Evolutionary conservation across 2,888 invertebrate species (phyloP).

Genomic region (Scaptomyza parva): DNA sequence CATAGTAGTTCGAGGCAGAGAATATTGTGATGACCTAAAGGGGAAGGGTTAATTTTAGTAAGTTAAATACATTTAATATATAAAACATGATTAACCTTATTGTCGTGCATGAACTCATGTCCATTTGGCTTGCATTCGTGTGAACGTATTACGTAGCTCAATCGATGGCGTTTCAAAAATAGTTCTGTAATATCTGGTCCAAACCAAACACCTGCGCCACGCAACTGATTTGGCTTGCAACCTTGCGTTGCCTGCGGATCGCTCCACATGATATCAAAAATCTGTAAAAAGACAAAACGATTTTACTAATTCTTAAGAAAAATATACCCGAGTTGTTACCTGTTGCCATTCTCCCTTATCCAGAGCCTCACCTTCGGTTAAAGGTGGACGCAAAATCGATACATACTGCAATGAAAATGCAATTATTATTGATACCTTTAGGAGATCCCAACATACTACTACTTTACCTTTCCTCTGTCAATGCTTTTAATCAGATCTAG

Average conservation of each 20-base stretch:
- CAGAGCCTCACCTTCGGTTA: constrained; percentile 89
- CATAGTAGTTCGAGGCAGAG: constrained; percentile 99
- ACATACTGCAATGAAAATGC: constrained; percentile 88
- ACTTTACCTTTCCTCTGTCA: constrained; percentile 93
- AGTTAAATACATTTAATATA: not conserved
- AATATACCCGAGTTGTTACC: constrained; percentile 85
- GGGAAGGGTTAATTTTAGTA: constrained; percentile 29
- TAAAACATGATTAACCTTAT: constrained; percentile 87
- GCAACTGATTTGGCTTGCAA: constrained; percentile 92
- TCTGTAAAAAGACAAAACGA: constrained; percentile 85
- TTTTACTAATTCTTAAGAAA: not conserved
- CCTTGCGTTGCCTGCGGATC: constrained; percentile 93
- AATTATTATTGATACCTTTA: not conserved
- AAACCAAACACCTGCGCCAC: constrained; percentile 97
- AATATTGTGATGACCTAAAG: constrained; percentile 98
- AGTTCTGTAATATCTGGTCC: constrained; percentile 94
- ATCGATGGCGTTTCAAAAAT: constrained; percentile 91
- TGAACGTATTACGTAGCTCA: constrained; percentile 92
- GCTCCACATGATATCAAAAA: constrained; percentile 97
- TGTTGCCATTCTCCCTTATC: constrained; percentile 96
- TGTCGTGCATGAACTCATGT: constrained; percentile 93
- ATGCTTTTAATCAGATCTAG: constrained; percentile 91
- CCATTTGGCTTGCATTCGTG: constrained; percentile 98
- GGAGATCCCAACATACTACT: not conserved
- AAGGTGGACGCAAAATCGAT: constrained; percentile 93